phyloP scores from a whole-genome alignment of 2,797 vertebrate genomes.

The Remorina albescens region DNA sequence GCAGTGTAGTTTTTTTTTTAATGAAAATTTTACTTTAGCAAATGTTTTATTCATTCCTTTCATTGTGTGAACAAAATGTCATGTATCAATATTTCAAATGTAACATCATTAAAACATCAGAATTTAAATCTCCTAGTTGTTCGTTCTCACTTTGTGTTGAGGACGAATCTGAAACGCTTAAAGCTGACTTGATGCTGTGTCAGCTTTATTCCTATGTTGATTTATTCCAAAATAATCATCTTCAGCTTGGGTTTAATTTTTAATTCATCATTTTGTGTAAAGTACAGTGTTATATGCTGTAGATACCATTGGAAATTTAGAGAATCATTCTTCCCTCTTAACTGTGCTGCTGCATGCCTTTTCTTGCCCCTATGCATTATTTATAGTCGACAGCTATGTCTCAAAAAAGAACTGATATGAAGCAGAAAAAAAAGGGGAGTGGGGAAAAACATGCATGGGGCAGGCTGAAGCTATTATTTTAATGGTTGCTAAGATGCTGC shows the following conservation, averaged over 20 bases:
- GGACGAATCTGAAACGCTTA: neutral
- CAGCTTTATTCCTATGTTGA: neutral
- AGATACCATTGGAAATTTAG: constrained; percentile 15
- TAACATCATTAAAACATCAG: neutral
- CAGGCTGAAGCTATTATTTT: constrained; percentile 37
- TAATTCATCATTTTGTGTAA: neutral
- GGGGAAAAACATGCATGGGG: constrained; percentile 43
- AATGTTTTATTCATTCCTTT: neutral
- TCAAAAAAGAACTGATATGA: constrained; percentile 69
- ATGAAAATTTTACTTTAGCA: neutral
- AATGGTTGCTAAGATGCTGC: constrained; percentile 33
- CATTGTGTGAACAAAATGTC: neutral
- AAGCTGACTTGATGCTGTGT: neutral
- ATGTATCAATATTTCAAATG: neutral
- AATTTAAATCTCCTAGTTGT: neutral
- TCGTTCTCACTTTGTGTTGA: neutral
- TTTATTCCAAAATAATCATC: neutral
- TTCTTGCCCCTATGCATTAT: constrained; percentile 67
- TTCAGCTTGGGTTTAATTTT: rapidly evolving
- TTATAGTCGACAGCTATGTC: constrained; percentile 64
- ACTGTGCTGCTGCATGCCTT: constrained; percentile 44
- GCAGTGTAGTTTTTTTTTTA: neutral
- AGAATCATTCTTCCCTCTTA: constrained; percentile 29
- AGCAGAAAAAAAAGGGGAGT: constrained; percentile 55
- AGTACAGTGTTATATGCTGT: neutral